Percentiles rank a stretch among this genome's conserved stretches.
Evolutionary conservation across 1,140 invertebrate species (phyloP).

Genomic region (Trachymyrmex cornetzi): DNA sequence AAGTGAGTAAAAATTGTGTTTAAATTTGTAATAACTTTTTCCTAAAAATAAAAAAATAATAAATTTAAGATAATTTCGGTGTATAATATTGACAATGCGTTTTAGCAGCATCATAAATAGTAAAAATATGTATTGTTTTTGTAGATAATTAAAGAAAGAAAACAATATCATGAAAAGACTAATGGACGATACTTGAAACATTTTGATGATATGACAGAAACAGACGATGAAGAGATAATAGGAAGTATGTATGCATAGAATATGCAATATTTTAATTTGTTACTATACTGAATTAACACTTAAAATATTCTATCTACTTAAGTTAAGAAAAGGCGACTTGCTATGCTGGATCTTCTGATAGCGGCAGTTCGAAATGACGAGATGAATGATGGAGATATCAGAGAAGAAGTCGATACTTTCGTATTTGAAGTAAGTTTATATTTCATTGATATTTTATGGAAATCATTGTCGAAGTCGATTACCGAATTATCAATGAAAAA

Average conservation of each 20-base stretch:
- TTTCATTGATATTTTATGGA: neutral
- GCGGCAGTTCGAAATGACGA: slow-evolving; percentile 84
- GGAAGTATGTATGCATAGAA: slow-evolving; percentile 29
- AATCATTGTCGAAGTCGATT: neutral
- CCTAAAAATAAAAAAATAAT: neutral
- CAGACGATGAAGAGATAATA: neutral
- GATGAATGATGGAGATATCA: slow-evolving; percentile 89
- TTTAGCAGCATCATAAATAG: neutral
- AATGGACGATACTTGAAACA: slow-evolving; percentile 53
- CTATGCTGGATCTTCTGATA: slow-evolving; percentile 94
- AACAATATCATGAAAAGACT: slow-evolving; percentile 76
- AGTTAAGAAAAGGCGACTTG: slow-evolving; percentile 88
- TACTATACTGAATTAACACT: neutral
- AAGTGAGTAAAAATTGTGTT: slow-evolving; percentile 83
- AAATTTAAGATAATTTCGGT: neutral
- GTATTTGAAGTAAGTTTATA: slow-evolving; percentile 89
- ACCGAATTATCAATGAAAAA: neutral
- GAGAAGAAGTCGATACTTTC: slow-evolving; percentile 93
- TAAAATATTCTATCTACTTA: slow-evolving; percentile 18
- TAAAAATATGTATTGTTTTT: slow-evolving; percentile 7
- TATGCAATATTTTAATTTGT: neutral
- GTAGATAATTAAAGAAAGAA: slow-evolving; percentile 78
- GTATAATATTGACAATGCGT: neutral
- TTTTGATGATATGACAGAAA: slow-evolving; percentile 9
- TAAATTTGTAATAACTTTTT: neutral